Percentiles rank a stretch among this genome's conserved stretches.
Conservation (phyloP, 2,888 invertebrate genomes). For the Lasius fuliginosus region DNA sequence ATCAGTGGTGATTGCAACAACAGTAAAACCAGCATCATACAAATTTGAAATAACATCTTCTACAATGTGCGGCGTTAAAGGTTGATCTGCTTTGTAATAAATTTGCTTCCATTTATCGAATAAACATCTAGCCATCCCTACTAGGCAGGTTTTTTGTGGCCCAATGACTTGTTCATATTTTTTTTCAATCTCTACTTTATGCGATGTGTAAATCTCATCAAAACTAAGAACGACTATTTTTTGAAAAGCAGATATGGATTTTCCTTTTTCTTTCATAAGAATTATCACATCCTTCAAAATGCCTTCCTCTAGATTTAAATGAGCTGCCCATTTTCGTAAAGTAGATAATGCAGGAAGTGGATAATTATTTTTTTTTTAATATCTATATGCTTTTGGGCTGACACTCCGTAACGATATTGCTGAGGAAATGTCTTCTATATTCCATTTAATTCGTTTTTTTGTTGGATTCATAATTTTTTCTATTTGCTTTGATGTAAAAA, state of each 20-base stretch:
- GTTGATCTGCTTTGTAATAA: neutral
- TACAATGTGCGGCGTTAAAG: neutral
- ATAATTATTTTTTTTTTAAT: neutral
- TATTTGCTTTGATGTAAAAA: neutral
- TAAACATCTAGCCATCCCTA: neutral
- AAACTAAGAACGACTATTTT: neutral
- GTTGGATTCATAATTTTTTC: neutral
- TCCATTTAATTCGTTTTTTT: neutral
- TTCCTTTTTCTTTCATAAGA: neutral
- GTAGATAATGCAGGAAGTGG: neutral
- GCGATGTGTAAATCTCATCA: neutral
- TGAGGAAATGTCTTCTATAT: neutral
- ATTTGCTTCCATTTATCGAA: neutral
- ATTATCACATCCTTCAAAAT: neutral
- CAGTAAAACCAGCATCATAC: neutral
- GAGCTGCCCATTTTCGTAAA: neutral
- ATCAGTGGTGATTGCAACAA: neutral
- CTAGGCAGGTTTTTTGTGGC: neutral
- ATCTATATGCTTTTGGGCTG: neutral
- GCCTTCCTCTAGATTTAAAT: neutral
- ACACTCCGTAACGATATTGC: neutral
- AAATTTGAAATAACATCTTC: neutral
- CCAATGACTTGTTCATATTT: neutral
- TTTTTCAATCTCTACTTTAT: neutral
- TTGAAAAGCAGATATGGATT: no score